Percentiles rank a stretch among this genome's conserved stretches.
These are phyloP conservation scores for Chrosomus eos DNA, from an alignment of 2,797 vertebrate species.

Conservation along the genomic window DNA sequence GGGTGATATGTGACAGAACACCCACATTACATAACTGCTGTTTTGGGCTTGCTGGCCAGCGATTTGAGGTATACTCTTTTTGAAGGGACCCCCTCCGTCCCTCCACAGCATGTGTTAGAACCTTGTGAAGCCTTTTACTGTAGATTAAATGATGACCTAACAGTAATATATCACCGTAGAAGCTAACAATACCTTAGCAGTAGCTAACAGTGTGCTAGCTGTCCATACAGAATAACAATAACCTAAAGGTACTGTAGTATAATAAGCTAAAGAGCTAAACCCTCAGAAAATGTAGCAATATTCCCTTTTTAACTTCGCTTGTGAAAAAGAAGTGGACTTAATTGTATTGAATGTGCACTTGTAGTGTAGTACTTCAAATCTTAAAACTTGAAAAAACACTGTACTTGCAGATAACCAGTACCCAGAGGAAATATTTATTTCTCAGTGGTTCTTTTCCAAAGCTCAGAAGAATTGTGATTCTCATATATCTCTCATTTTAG, in stretches of 20 bases:
- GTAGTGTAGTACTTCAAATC: neutral
- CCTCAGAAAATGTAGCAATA: neutral
- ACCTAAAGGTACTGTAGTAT: neutral
- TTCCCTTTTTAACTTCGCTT: neutral
- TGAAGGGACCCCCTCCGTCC: conserved; percentile 64
- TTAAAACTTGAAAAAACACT: neutral
- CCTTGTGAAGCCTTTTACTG: conserved; percentile 8
- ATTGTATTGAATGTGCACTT: neutral
- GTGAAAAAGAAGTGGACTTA: neutral
- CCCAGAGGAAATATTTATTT: too few species aligned
- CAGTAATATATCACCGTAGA: neutral
- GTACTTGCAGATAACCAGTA: neutral
- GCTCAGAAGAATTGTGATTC: neutral
- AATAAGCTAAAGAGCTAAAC: neutral
- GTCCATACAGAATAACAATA: neutral
- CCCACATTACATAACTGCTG: conserved; percentile 70
- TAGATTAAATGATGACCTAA: neutral
- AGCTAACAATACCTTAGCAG: neutral
- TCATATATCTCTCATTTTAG: neutral
- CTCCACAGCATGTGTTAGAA: neutral
- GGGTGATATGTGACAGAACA: conserved; percentile 65
- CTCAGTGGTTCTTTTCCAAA: too few species aligned
- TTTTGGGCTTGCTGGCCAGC: conserved; percentile 59
- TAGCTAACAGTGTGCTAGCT: neutral
- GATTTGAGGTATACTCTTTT: conserved; percentile 73